These are phyloP conservation scores for Cyclura pinguis DNA, from an alignment of 2,797 vertebrate genomes.

Conservation along the genomic window DNA sequence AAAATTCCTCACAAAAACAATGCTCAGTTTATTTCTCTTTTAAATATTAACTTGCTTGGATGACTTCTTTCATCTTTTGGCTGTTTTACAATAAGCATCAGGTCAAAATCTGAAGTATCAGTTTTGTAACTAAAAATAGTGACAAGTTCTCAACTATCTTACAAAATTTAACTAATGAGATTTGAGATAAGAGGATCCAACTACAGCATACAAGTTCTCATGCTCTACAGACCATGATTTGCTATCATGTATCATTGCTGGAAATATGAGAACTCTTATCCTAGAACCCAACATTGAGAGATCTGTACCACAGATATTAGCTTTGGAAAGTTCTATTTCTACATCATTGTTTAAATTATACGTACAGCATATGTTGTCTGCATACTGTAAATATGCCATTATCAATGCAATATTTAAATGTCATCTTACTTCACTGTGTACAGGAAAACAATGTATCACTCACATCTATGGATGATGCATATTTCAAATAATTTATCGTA, in stretches of 20 bases:
- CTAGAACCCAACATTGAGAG: background rate
- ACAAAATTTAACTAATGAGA: background rate
- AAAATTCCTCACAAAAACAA: slow-evolving; percentile 1
- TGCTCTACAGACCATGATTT: background rate
- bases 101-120: background rate
- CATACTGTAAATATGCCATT: background rate
- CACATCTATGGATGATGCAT: background rate
- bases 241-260: background rate
- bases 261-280: background rate
- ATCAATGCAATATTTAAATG: background rate
- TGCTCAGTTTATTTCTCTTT: background rate
- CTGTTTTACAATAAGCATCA: background rate
- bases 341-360: background rate
- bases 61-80: slow-evolving; percentile 12
- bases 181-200: background rate
- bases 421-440: too few relatives aligned
- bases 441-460: background rate
- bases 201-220: background rate
- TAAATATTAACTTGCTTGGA: slow-evolving; percentile 24
- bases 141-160: background rate
- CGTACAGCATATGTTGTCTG: background rate
- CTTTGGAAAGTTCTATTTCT: background rate
- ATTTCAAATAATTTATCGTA: background rate
- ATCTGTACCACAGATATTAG: background rate
- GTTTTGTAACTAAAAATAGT: slow-evolving; percentile 5